Percentiles rank a stretch among this genome's conserved stretches.
Evolutionary conservation across 2,113 vertebrate genomes (phyloP).

Genomic region (Ceyx melanurus): DNA sequence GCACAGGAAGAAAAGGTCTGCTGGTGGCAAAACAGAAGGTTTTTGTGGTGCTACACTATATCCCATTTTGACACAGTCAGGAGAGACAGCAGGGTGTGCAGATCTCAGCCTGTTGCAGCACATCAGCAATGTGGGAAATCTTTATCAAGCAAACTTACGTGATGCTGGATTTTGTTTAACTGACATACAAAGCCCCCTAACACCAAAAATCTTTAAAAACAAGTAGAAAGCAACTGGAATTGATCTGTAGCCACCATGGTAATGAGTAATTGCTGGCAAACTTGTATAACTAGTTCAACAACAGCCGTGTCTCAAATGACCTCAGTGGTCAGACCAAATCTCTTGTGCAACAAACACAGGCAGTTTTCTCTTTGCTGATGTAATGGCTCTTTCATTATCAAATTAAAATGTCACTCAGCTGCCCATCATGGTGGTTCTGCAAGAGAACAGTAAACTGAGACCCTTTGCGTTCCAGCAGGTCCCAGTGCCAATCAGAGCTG

Average conservation of each 20-base stretch:
- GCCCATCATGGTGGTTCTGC: slow-evolving; percentile 45
- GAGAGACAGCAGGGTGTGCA: neutral
- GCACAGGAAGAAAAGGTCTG: neutral
- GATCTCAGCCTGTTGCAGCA: neutral
- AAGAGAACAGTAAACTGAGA: slow-evolving; percentile 61
- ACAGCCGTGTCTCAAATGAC: slow-evolving; percentile 37
- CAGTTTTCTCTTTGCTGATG: slow-evolving; percentile 24
- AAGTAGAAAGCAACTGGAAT: slow-evolving; percentile 37
- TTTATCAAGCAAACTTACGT: neutral
- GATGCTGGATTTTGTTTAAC: neutral
- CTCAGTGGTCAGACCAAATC: slow-evolving; percentile 38
- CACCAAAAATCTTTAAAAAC: slow-evolving; percentile 17
- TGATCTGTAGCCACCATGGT: neutral
- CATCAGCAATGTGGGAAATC: neutral
- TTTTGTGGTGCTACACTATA: neutral
- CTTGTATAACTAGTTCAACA: slow-evolving; percentile 19
- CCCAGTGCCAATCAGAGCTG: neutral
- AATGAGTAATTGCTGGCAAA: slow-evolving; percentile 48
- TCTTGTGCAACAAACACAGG: slow-evolving; percentile 32
- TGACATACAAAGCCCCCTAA: neutral
- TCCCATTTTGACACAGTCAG: neutral
- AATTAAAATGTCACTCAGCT: slow-evolving; percentile 74
- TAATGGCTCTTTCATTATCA: slow-evolving; percentile 56
- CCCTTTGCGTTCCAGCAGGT: slow-evolving; percentile 36
- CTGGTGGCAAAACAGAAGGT: neutral